Evolutionary conservation across 2,888 invertebrate species (phyloP), one percentile per base, ranked within the genome.

Genomic region (Drosophila phalerata): DNA sequence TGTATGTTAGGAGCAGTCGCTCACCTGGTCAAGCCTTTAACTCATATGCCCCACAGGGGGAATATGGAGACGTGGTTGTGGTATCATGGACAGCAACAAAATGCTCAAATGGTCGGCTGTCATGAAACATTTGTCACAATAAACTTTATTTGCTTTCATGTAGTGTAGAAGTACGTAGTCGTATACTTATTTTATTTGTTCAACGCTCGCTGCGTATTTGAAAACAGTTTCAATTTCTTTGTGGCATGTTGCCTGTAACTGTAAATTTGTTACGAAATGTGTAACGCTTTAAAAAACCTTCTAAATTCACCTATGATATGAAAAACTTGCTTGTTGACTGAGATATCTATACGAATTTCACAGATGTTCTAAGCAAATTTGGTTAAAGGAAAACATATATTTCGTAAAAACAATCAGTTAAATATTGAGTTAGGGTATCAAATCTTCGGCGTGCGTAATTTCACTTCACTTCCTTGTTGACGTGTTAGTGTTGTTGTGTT

Each of bases 101-200:
- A 86, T 85, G 81, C 71, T 71, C 74, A 56, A 63, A 63, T 63
- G 63, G 63, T 17, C 38, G 56, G 68, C 85, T 85, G 85, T 89
- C 85, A 88, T 85, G 88, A 85, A 81, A 88, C 85, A 85, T 85
- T 85, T 89, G 89, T 85, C 85, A 85, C 85, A 87, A 89, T 85
- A 87, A 85, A 85, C 82, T 87, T 87, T 88, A 87, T 87, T 89
- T 85, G 89, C 76, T 76, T 77, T 81, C 75, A 78, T 84, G 77
- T 74, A 73, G 77, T 65, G 68, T 66, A 65, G 63, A 22, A 40
- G 55, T 57, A 47, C n/a, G 6, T 30, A 30, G 43, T 45, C 52
- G 52, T 63, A 66, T 60, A 57, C 43, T 53, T 65, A 51, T 66
- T 62, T 68, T 74, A 68, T 80, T 73, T 86, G 84, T 67, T 48